Base-by-base conservation (phyloP, 1,140 invertebrate species). In the Spodoptera frugiperda region DNA sequence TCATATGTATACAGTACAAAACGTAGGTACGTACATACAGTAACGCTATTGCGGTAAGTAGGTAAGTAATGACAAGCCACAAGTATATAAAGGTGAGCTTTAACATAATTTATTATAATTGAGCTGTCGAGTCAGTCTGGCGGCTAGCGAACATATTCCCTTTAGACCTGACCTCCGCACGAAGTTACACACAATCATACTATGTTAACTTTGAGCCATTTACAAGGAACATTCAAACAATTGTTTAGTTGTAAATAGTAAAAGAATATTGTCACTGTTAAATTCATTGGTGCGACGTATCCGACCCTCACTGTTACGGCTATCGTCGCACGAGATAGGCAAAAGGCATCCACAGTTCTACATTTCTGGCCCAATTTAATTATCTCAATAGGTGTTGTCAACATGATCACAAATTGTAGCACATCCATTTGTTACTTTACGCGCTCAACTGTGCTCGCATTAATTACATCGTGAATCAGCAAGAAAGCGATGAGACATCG, bases 1-100 rank as follows among this genome's bases (percentile, higher is more conserved):
- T 82, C 68, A 80, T 80, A 76, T 79, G 77, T 83, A 86, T 89
- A 87, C 86, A 87, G 81, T 87, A 88, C 85, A 87, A 85, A 83
- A 81, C 33, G 55, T 73, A 76, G 59, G 77, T 78, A 82, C 80
- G 75, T 80, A 83, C 77, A 81, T 82, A 81, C 74, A 81, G 68
- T 75, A 75, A 75, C 49, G 49, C 82, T 83, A 83, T 78, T 75
- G 77, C 44, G 55, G 54, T 78, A 81, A 63, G 76, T 76, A 67
- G 73, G 82, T 83, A 77, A 82, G 81, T 84, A 80, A 82, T 67
- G 78, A 83, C 76, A 85, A 85, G 82, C 83, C 82, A 82, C 76
- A 78, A 78, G 59, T 78, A 76, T 79, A 75, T 71, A 85, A 68
- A 72, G 72, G 21, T 73, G 71, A 73, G 71, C 71, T 49, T 73